Percentiles rank a stretch among this genome's conserved stretches.
Conservation (phyloP, 1,140 invertebrate species). For the Ptiloglossa arizonensis region DNA sequence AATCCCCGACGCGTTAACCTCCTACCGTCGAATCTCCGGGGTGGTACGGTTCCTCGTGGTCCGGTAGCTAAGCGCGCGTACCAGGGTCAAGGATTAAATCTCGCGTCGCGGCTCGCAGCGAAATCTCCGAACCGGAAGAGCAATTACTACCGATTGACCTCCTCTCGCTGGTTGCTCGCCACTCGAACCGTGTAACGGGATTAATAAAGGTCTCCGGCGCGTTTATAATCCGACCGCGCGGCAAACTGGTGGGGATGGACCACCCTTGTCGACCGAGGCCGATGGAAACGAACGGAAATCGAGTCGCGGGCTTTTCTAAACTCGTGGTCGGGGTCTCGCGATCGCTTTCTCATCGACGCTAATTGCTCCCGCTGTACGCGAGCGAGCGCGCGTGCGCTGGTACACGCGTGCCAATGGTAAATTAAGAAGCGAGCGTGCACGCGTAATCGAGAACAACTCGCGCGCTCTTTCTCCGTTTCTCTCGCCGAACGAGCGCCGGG, state of each 20-base stretch:
- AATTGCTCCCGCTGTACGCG: conserved; percentile 53
- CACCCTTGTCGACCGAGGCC: not conserved
- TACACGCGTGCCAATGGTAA: too few relatives aligned
- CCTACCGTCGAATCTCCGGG: too few relatives aligned
- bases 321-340: not conserved
- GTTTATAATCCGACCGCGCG: conserved; percentile 54
- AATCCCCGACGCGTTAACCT: conserved; percentile 16
- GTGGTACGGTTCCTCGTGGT: too few relatives aligned
- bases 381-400: not conserved
- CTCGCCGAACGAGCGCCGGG: conserved; percentile 35
- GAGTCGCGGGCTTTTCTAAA: conserved; percentile 42
- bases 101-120: conserved; percentile 41
- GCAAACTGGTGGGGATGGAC: not conserved
- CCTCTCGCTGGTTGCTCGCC: conserved; percentile 50
- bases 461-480: too few relatives aligned
- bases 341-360: conserved; percentile 16
- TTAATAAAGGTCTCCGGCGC: conserved; percentile 72
- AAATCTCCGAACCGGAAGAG: conserved; percentile 64
- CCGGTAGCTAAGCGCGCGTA: conserved; percentile 17
- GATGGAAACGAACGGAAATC: not conserved
- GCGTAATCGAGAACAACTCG: conserved; percentile 47
- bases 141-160: conserved; percentile 74
- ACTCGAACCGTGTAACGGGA: conserved; percentile 68
- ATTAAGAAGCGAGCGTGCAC: conserved; percentile 53
- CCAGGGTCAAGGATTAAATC: conserved; percentile 63